Evolutionary conservation across 1,140 invertebrate species (phyloP).

Genomic region (Trichonephila inaurata): DNA sequence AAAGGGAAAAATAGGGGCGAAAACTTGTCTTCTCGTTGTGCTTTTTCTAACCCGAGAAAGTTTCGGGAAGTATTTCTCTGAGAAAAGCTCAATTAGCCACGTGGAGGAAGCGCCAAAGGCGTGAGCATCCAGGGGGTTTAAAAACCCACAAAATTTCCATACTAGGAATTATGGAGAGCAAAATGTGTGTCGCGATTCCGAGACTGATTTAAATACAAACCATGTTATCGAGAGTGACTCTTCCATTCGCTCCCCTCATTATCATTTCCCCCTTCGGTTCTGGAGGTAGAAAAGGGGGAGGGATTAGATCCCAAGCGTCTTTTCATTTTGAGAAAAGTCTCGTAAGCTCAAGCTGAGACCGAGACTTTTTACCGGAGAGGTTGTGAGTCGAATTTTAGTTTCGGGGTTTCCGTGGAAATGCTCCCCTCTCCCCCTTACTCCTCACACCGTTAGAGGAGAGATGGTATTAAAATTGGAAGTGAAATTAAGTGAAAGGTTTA

Average conservation of each 20-base stretch:
- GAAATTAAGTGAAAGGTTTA: no score
- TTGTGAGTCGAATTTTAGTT: not conserved
- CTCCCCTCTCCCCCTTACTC: no score
- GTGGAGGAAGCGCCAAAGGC: constrained; percentile 25
- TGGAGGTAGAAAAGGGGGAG: not conserved
- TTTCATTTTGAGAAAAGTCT: not conserved
- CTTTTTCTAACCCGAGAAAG: not conserved
- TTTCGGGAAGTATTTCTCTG: not conserved
- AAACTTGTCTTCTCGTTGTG: constrained; percentile 3
- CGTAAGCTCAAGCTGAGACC: not conserved
- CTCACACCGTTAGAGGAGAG: no score
- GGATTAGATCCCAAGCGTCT: constrained; percentile 33
- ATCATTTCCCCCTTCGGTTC: constrained; percentile 1
- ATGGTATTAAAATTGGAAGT: no score
- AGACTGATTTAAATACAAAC: constrained; percentile 38
- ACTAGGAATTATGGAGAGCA: constrained; percentile 15
- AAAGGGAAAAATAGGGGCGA: not conserved
- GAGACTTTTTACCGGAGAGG: not conserved
- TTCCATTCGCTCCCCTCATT: constrained; percentile 16
- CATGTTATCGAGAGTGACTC: constrained; percentile 18
- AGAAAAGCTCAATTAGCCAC: constrained; percentile 28
- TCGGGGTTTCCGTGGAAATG: not conserved
- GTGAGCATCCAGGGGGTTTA: constrained; percentile 24
- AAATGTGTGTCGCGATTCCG: not conserved
- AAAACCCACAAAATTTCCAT: constrained; percentile 41